Base-by-base conservation (phyloP, 2,888 invertebrate species). In the Coleophora flavipennella region DNA sequence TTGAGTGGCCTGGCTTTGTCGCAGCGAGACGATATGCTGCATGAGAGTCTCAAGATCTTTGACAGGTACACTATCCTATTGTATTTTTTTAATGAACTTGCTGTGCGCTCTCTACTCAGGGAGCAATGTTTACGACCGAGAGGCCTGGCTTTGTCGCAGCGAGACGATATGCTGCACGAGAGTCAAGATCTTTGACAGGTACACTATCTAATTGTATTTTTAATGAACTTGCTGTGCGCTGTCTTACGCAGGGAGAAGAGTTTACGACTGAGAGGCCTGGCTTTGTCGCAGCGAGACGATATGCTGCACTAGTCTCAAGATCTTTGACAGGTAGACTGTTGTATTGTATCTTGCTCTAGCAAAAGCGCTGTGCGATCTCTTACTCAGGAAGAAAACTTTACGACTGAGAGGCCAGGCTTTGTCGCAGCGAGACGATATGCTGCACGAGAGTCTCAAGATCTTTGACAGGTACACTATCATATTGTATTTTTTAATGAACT, bases 281-380 rank as follows among this genome's bases (percentile, higher is more conserved):
- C 80, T 13, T 59, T 83, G 32, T 72, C 77, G 33, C 79, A 86
- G 43, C 85, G 87, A 52, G 91, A 90, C 27, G 93, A 93, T 61
- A 91, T 92, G 84, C 76, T 93, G 49, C 89, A 92, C 46, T 93
- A 93, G 67, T 56, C 76, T 95, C 50, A 92, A 94, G 73, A 95
- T 95, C 53, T 96, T 97, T 73, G 97, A 97, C 74, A 89, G 68
- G 70, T 60, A n/a, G n/a, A n/a, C n/a, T n/a, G n/a, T n/a, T n/a
- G n/a, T n/a, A n/a, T n/a, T n/a, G n/a, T n/a, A n/a, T n/a, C n/a
- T n/a, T n/a, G n/a, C 99, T 0, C 77, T 99, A 44, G 99, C 99
- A 12, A 95, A 95, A 75, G 96, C 97, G 9, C 89, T 99, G 94
- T 99, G 8, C 87, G 99, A 31, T 93, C 93, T 53, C n/a, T 84